Evolutionary conservation across 1,140 invertebrate species (phyloP).

Genomic region (Nomia melanderi): DNA sequence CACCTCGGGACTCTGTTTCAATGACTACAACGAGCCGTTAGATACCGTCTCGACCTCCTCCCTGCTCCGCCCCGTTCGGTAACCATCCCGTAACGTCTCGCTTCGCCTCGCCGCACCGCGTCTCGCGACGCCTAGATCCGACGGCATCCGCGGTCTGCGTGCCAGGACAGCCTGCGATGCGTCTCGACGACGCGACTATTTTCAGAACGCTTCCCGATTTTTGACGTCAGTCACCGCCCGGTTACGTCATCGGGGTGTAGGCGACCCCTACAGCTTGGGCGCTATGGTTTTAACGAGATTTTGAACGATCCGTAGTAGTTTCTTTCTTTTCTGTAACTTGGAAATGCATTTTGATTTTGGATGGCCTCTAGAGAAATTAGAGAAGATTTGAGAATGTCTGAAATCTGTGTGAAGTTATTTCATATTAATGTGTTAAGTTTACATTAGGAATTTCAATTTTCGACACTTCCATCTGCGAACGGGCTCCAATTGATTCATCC

Average conservation of each 20-base stretch:
- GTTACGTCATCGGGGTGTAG: slow-evolving; percentile 32
- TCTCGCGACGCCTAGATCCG: neutral
- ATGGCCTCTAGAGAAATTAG: too few relatives aligned
- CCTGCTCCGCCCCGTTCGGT: neutral
- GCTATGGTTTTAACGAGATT: neutral
- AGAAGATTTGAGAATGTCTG: too few relatives aligned
- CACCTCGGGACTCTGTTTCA: slow-evolving; percentile 59
- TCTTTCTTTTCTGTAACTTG: too few relatives aligned
- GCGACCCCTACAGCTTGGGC: neutral
- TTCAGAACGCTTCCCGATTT: slow-evolving; percentile 34
- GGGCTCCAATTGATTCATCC: too few relatives aligned
- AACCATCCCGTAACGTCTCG: too few relatives aligned
- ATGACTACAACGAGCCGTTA: slow-evolving; percentile 42
- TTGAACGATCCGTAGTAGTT: neutral
- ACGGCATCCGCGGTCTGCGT: slow-evolving; percentile 9
- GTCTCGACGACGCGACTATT: slow-evolving; percentile 25
- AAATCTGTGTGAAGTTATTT: too few relatives aligned
- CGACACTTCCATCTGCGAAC: too few relatives aligned
- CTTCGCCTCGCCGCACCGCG: neutral
- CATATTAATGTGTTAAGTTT: too few relatives aligned
- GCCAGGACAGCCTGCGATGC: slow-evolving; percentile 26
- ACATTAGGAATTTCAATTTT: too few relatives aligned
- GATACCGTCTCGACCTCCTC: neutral
- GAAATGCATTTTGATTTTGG: too few relatives aligned
- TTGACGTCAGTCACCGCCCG: slow-evolving; percentile 32